Conservation (phyloP, 1,140 invertebrate species). For the Plodia interpunctella region DNA sequence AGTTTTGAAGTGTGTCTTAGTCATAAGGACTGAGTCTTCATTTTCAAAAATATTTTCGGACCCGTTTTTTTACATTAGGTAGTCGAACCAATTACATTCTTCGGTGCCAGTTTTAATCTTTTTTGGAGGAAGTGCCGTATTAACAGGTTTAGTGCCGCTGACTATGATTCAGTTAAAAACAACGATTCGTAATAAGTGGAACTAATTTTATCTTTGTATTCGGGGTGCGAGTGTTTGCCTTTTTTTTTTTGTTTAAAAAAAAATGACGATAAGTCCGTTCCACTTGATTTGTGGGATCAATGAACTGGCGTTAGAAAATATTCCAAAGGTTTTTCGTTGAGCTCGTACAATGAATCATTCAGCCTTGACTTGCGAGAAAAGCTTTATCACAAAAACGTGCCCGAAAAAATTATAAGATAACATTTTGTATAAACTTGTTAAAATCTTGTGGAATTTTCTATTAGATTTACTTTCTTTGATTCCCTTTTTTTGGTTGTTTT, state of each 20-base stretch:
- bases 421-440: neutral
- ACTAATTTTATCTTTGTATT: constrained; percentile 21
- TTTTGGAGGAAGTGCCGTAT: constrained; percentile 53
- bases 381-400: neutral
- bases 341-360: constrained; percentile 4
- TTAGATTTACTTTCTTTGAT: too few species aligned
- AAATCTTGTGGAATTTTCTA: too few species aligned
- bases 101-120: constrained; percentile 37
- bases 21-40: too few species aligned
- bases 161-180: constrained; percentile 39
- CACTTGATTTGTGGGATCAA: constrained; percentile 5
- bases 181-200: constrained; percentile 21
- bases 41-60: neutral
- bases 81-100: constrained; percentile 31
- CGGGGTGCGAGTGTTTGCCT: neutral
- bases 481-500: too few species aligned
- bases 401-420: neutral
- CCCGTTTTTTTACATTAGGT: constrained; percentile 21
- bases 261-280: neutral
- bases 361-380: constrained; percentile 4
- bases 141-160: constrained; percentile 45
- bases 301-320: constrained; percentile 7
- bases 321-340: constrained; percentile 5
- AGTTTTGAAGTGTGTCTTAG: too few species aligned
- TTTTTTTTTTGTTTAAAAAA: neutral